Percentiles rank a stretch among this genome's conserved stretches.
These are phyloP conservation scores for Tupaia tana DNA, from an alignment of 2,113 vertebrate genomes.

Conservation along the genomic window DNA sequence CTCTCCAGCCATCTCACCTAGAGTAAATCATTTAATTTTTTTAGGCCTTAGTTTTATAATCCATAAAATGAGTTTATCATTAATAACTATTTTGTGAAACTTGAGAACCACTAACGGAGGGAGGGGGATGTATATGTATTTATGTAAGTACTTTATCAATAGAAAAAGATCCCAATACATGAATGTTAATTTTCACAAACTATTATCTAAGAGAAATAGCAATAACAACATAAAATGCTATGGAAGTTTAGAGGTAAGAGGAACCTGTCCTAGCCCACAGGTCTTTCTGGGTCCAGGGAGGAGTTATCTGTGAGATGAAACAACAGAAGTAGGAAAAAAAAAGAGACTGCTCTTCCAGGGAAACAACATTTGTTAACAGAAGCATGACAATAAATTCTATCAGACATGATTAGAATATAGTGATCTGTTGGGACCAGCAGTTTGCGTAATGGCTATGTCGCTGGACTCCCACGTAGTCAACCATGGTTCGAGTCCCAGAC, in stretches of 20 bases:
- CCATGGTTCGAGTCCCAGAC: too few species aligned
- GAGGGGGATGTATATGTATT: neutral
- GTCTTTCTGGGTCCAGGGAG: neutral
- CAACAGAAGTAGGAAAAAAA: neutral
- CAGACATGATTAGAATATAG: neutral
- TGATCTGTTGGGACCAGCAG: neutral
- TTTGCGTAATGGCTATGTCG: too few species aligned
- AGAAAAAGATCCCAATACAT: neutral
- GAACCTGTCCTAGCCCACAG: neutral
- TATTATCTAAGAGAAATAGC: neutral
- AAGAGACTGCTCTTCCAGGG: neutral
- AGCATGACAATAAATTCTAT: neutral
- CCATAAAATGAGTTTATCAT: neutral
- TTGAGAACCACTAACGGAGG: neutral
- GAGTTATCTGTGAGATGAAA: neutral
- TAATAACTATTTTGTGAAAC: neutral
- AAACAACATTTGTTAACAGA: neutral
- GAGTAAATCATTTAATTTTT: neutral
- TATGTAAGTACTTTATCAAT: neutral
- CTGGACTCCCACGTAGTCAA: too few species aligned
- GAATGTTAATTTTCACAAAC: neutral
- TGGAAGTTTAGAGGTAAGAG: neutral
- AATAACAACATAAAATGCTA: neutral
- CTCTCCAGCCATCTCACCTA: neutral
- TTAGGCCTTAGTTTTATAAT: constrained; percentile 10